Evolutionary conservation across 53 echinoderm and acorn worm genomes (phyloP), one percentile per base, ranked within the genome.

Genomic region (Arbacia lixula): DNA sequence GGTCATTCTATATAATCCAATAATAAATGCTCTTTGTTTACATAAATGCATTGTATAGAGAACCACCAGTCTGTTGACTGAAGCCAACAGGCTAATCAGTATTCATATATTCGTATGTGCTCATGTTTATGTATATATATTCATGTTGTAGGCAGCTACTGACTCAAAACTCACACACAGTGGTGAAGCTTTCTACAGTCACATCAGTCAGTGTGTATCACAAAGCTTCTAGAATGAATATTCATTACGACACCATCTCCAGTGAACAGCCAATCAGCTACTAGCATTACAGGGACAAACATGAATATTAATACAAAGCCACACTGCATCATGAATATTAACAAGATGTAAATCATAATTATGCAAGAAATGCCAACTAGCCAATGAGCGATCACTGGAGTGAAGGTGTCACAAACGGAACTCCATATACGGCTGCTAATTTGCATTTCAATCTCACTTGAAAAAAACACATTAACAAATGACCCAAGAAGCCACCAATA

Each of bases 21-120:
- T 81, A 81, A 81, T 81, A 81, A 81, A 81, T 81, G 82, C 82
- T 81, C 82, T 81, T 81, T 63, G 82, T 81, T 41, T 81, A 81
- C 82, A 81, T 81, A 62, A 79, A 81, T 81, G 82, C 82, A 81
- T 81, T 81, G 82, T 63, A 77, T 58, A 77, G 77, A 58, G 58
- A 40, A 77, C 35, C 19, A 32, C 33, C 21, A 41, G 64, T 64
- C 82, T 81, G 82, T 31, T 38, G 4, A 57, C 32, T 29, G 31
- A 63, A 40, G 46, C 19, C 46, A 29, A 62, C 63, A 63, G 82
- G 32, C 64, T 63, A 30, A 49, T 63, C 63, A 64, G 82, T 81
- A 81, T 81, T 77, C 39, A 77, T 77, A 77, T 77, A 77, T 77
- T 79, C 39, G 43, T 81, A 81, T 81, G 63, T 81, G 82, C 62